Evolutionary conservation across 1,140 invertebrate genomes (phyloP).

Genomic region (Cyclina sinensis): DNA sequence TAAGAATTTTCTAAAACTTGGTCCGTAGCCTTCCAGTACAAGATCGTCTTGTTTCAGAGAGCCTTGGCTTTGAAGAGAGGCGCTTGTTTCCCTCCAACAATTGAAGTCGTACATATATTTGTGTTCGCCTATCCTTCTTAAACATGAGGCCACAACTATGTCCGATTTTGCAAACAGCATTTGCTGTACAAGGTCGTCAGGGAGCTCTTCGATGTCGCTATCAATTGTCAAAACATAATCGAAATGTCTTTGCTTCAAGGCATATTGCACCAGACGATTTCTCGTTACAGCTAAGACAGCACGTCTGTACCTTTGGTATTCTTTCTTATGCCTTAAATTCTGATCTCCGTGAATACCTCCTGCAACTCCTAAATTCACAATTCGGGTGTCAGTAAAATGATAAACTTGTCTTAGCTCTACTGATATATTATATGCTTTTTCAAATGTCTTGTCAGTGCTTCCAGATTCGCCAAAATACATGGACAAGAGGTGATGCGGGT

Average conservation of each 20-base stretch:
- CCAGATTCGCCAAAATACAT: constrained; percentile 82
- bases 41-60: constrained; percentile 64
- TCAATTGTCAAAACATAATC: constrained; percentile 84
- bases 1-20: constrained; percentile 75
- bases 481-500: constrained; percentile 80
- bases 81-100: constrained; percentile 82
- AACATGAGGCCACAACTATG: constrained; percentile 78
- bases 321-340: constrained; percentile 63
- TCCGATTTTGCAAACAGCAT: constrained; percentile 79
- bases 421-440: constrained; percentile 65
- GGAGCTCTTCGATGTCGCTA: constrained; percentile 77
- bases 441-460: constrained; percentile 78
- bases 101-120: constrained; percentile 81
- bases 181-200: constrained; percentile 80
- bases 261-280: constrained; percentile 75
- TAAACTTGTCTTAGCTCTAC: constrained; percentile 63
- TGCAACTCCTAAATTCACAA: constrained; percentile 74
- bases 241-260: constrained; percentile 56
- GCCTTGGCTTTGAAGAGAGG: constrained; percentile 70
- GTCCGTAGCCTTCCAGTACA: constrained; percentile 81
- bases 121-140: constrained; percentile 49
- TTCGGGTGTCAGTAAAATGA: constrained; percentile 65
- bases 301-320: constrained; percentile 73
- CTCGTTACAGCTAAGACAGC: constrained; percentile 79
- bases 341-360: constrained; percentile 68